Evolutionary conservation across 2,797 vertebrate species (phyloP).

Genomic region (Perodicticus potto): DNA sequence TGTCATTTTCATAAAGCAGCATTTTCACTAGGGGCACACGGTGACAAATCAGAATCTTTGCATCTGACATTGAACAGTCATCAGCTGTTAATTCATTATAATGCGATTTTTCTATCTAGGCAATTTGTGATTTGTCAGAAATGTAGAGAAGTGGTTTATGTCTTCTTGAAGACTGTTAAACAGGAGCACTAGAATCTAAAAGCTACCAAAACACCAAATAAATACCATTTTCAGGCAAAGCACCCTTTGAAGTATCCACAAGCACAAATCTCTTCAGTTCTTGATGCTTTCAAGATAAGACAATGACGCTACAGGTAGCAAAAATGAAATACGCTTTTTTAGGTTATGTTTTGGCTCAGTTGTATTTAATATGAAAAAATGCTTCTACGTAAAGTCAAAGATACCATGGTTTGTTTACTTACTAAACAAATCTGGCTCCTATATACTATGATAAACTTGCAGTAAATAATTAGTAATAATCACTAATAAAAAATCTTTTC

Average conservation of each 20-base stretch:
- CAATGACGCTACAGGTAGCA: not conserved
- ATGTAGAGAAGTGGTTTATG: slow-evolving; percentile 76
- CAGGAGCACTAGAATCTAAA: slow-evolving; percentile 68
- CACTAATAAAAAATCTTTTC: slow-evolving; percentile 19
- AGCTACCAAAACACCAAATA: slow-evolving; percentile 76
- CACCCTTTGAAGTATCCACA: slow-evolving; percentile 13
- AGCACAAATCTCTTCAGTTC: not conserved
- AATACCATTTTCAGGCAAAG: slow-evolving; percentile 66
- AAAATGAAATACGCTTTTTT: slow-evolving; percentile 46
- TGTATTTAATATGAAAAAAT: slow-evolving; percentile 53
- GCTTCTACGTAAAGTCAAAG: not conserved
- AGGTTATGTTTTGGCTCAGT: not conserved
- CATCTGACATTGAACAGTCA: slow-evolving; percentile 81
- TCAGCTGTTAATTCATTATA: slow-evolving; percentile 84
- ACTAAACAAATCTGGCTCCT: slow-evolving; percentile 32
- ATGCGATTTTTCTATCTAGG: slow-evolving; percentile 82
- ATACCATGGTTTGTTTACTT: not conserved
- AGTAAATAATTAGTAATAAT: slow-evolving; percentile 25
- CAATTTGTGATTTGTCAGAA: slow-evolving; percentile 83
- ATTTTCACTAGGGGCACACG: slow-evolving; percentile 82
- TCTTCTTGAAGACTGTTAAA: slow-evolving; percentile 80
- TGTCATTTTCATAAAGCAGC: slow-evolving; percentile 84
- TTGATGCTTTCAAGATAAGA: slow-evolving; percentile 51
- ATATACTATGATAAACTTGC: slow-evolving; percentile 5
- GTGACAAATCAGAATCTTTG: slow-evolving; percentile 80